Evolutionary conservation across 2,113 vertebrate genomes (phyloP), one percentile per base, ranked within the genome.

Genomic region (Todiramphus saurophagus): DNA sequence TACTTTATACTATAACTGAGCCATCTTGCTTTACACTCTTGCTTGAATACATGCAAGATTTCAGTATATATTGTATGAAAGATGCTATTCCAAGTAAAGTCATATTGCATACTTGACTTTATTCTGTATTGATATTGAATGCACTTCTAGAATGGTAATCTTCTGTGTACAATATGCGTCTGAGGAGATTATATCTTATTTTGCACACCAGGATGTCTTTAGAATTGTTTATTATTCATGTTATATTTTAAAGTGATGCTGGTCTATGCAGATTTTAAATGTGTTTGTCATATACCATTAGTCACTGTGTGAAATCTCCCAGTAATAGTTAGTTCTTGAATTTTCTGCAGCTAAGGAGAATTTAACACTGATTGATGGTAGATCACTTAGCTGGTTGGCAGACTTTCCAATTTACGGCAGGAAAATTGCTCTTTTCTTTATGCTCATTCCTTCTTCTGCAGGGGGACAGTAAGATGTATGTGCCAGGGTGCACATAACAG

Each of bases 361-460:
- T 98, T 98, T 98, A 98, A 98, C 97, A 84, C 96, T 99, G 99
- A 99, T 99, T 99, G 98, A 99, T 99, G 98, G 98, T 97, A 98
- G 98, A 99, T 99, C 98, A 98, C 98, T 98, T 98, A 99, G 98
- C 97, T 98, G 98, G 98, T 98, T 98, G 98, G 98, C 98, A 99
- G 98, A 98, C 98, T 98, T 99, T 99, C 99, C 98, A 98, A 98
- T 99, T 99, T 98, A 98, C 89, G 58, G 97, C 94, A 94, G 96
- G 98, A 98, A 99, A 99, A 99, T 99, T 98, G 98, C 97, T 98
- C 98, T 98, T 98, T 99, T 98, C 98, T 97, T 98, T 97, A 95
- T 97, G 96, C 95, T 98, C 98, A 96, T 98, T 98, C 97, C 97
- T 98, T 98, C 98, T 99, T 98, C 97, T 96, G 95, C 97, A 94